These are phyloP conservation scores for Eupithecia exiguata DNA, from an alignment of 2,888 invertebrate genomes.

Conservation along the genomic window DNA sequence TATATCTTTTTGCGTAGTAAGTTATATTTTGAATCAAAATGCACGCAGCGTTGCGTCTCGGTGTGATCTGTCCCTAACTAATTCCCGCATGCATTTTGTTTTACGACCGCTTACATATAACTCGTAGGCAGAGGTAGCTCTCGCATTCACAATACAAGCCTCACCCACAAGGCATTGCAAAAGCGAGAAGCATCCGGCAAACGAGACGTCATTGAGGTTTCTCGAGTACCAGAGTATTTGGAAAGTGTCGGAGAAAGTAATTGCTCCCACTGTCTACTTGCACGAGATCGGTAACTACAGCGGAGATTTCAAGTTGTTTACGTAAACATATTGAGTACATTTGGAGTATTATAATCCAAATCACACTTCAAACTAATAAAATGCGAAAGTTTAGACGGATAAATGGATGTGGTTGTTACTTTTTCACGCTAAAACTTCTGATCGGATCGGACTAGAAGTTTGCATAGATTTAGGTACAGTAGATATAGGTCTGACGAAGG, in stretches of 20 bases:
- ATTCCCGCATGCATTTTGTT: too few species aligned
- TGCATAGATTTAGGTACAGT: too few species aligned
- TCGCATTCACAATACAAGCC: slow-evolving; percentile 3
- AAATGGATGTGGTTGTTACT: too few species aligned
- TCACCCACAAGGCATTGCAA: slow-evolving; percentile 11
- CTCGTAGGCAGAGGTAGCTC: background rate
- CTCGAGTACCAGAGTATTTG: slow-evolving; percentile 22
- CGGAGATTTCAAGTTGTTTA: background rate
- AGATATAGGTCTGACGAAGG: too few species aligned
- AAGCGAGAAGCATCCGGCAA: slow-evolving; percentile 3
- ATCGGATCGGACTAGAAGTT: too few species aligned
- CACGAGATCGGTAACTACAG: slow-evolving; percentile 7
- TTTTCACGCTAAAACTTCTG: too few species aligned
- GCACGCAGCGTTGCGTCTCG: too few species aligned
- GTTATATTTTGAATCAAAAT: too few species aligned
- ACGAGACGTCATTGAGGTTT: slow-evolving; percentile 18
- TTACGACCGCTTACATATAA: background rate
- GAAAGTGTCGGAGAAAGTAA: slow-evolving; percentile 32
- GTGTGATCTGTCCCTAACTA: too few species aligned
- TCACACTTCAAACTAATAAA: too few species aligned
- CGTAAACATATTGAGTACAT: background rate
- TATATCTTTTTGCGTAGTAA: too few species aligned
- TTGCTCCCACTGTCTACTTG: slow-evolving; percentile 2
- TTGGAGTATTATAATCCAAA: background rate
- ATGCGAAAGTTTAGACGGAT: too few species aligned